phyloP scores from a whole-genome alignment of 2,797 vertebrate genomes.

The Liparis tanakae region DNA sequence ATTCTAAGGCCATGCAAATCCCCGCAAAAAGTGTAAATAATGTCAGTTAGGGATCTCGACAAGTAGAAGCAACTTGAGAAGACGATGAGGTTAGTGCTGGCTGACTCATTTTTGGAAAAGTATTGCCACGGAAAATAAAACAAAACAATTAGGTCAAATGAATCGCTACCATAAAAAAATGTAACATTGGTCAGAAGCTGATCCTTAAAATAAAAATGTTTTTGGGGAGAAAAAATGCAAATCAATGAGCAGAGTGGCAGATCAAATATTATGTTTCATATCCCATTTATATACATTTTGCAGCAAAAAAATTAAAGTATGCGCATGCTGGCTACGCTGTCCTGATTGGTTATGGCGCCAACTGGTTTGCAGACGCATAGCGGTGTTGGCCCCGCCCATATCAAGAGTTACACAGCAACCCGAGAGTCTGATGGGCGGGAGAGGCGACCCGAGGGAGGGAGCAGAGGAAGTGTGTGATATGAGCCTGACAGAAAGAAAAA shows the following conservation, averaged over 20 bases:
- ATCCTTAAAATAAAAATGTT: background rate
- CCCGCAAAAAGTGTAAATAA: background rate
- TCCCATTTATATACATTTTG: background rate
- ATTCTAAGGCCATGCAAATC: conserved; percentile 25
- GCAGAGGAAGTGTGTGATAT: conserved; percentile 40
- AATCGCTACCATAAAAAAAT: background rate
- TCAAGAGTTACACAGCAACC: conserved; percentile 71
- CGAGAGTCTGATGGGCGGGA: conserved; percentile 55
- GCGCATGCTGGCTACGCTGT: background rate
- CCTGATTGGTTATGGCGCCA: background rate
- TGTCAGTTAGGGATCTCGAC: conserved; percentile 3
- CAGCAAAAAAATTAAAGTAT: too few relatives aligned
- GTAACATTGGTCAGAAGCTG: background rate
- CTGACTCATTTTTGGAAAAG: background rate
- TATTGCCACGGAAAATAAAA: conserved; percentile 9
- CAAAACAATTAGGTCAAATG: conserved; percentile 1
- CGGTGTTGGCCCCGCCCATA: conserved; percentile 56
- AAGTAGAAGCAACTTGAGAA: conserved; percentile 19
- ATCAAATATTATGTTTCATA: background rate
- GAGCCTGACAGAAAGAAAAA: conserved; percentile 46
- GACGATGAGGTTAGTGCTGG: background rate
- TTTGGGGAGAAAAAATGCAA: background rate
- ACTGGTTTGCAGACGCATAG: conserved; percentile 27
- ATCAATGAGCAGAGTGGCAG: background rate
- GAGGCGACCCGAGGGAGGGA: conserved; percentile 42